Evolutionary conservation across 2,113 vertebrate species (phyloP).

Genomic region (Eulacestoma nigropectus): DNA sequence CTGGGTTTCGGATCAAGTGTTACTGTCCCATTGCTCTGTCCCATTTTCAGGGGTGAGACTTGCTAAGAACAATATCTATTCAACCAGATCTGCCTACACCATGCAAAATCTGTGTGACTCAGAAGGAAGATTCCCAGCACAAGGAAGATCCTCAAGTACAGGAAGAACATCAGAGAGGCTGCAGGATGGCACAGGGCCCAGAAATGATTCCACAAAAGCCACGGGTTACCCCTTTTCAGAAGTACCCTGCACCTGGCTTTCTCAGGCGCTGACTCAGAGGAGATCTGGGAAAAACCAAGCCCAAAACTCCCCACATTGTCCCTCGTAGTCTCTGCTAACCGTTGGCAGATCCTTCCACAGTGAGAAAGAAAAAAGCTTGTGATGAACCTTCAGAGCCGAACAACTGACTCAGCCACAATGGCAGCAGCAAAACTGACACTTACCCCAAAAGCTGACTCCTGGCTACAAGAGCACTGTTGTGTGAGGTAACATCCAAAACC

Average conservation of each 20-base stretch:
- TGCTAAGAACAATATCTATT: neutral
- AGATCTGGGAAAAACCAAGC: slow-evolving; percentile 41
- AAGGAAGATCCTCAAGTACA: neutral
- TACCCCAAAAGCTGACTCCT: neutral
- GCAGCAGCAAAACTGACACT: neutral
- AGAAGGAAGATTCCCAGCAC: neutral
- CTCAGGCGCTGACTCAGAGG: slow-evolving; percentile 28
- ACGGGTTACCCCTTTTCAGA: neutral
- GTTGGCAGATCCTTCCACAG: neutral
- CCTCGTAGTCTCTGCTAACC: neutral
- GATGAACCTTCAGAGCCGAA: neutral
- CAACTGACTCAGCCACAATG: neutral
- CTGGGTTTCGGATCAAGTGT: neutral
- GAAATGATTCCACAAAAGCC: neutral
- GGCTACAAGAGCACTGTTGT: neutral
- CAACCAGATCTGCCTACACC: neutral
- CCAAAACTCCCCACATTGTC: neutral
- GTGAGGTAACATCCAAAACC: neutral
- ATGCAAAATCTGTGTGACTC: neutral
- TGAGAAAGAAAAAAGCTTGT: neutral
- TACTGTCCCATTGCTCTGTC: neutral
- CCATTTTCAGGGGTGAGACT: neutral
- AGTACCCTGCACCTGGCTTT: slow-evolving; percentile 28
- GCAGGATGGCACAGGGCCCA: neutral
- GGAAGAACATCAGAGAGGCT: neutral